Base-by-base conservation (phyloP, 2,113 vertebrate genomes). In the Orycteropus afer region DNA sequence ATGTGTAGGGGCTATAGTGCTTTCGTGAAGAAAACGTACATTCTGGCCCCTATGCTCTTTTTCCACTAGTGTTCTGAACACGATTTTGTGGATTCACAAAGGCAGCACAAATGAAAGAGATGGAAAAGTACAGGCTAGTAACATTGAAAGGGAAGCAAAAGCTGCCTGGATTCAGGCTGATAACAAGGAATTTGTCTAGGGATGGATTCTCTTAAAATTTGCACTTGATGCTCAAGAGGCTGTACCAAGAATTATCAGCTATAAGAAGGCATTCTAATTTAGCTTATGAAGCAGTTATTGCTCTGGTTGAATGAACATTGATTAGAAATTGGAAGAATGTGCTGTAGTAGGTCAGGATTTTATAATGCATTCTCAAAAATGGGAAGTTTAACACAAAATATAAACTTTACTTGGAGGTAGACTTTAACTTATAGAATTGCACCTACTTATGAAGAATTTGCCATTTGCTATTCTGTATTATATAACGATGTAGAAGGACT, bases 221-320 rank as follows among this genome's bases (percentile, higher is more conserved):
- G 25, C 73, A 88, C 96, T 96, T 94, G 96, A 95, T 94, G 97
- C 95, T 96, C 92, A 97, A 96, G 93, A 96, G 96, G 83, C 93
- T 93, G 93, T 42, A 88, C 76, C 42, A 51, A 91, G 95, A 96
- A 97, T 98, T 97, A 97, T 97, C 97, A 97, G 91, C 77, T 29
- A 15, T 74, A 94, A 95, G 96, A 93, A 96, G 94, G 83, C 89
- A 61, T 83, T 97, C 93, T 95, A 86, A 97, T 98, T 97, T 95
- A 97, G 96, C 94, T 96, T 97, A 95, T 93, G 93, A 97, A 96
- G 91, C 89, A 94, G 96, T 87, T 92, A 82, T 49, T 88, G 94
- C 97, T 97, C 86, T 97, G 96, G 92, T 94, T 97, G 96, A 97
- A 96, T 95, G 89, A 97, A 78, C 96, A 96, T 96, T 98, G 97